These are phyloP conservation scores for Hiodon alosoides DNA, from an alignment of 2,113 vertebrate species.

Conservation along the genomic window DNA sequence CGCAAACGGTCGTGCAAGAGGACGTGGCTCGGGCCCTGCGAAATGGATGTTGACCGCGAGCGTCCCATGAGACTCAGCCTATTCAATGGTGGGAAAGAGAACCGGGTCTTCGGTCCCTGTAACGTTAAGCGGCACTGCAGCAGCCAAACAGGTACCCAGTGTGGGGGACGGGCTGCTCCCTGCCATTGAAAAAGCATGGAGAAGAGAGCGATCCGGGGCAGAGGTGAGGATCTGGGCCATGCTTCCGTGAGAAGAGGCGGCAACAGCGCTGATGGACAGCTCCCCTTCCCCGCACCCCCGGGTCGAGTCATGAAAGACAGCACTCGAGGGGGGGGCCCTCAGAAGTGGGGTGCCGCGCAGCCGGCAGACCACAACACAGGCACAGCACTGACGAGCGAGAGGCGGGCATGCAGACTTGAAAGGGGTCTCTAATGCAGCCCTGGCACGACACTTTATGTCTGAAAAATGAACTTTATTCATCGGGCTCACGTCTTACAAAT, in stretches of 20 bases:
- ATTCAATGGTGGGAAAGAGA: neutral
- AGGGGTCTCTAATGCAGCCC: constrained; percentile 65
- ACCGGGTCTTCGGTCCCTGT: neutral
- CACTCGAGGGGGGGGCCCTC: constrained; percentile 50
- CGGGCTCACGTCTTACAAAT: neutral
- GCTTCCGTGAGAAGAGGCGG: constrained; percentile 39
- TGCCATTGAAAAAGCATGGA: neutral
- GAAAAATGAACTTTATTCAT: constrained; percentile 9
- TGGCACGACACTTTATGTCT: constrained; percentile 54
- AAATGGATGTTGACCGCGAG: constrained; percentile 35
- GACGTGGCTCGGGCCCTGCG: constrained; percentile 5
- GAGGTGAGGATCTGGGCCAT: constrained; percentile 21
- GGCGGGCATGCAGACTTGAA: constrained; percentile 62
- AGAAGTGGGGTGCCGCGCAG: constrained; percentile 57
- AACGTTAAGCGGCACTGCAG: neutral
- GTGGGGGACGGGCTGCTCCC: neutral
- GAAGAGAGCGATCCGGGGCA: constrained; percentile 29
- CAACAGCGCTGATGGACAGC: constrained; percentile 48
- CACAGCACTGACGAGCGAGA: constrained; percentile 64
- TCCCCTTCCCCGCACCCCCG: constrained; percentile 46
- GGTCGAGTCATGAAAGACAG: constrained; percentile 48
- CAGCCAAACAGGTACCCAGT: neutral
- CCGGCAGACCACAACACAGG: constrained; percentile 70
- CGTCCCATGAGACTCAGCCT: no score
- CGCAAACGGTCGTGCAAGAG: no score